These are phyloP conservation scores for Phylloscopus trochilus DNA, from an alignment of 2,113 vertebrate genomes.

Conservation along the genomic window DNA sequence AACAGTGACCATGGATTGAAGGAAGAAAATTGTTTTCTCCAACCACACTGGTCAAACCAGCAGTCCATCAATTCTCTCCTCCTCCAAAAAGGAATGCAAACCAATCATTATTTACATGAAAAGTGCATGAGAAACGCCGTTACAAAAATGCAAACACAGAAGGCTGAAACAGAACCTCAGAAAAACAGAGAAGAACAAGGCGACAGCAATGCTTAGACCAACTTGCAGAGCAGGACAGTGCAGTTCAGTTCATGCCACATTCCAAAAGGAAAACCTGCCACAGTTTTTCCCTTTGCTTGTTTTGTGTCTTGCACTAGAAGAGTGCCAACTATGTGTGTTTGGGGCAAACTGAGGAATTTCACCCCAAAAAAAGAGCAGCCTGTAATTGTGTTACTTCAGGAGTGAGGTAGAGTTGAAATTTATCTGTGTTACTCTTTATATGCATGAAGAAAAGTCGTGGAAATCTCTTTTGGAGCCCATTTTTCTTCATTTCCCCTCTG, in stretches of 20 bases:
- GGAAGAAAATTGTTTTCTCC: no score
- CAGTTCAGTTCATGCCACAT: background rate
- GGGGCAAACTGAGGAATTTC: background rate
- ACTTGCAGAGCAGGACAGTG: background rate
- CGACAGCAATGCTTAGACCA: background rate
- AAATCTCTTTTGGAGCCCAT: background rate
- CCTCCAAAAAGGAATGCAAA: no score
- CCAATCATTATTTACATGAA: no score
- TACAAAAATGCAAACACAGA: no score
- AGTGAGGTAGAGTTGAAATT: rapidly evolving
- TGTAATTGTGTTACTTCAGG: background rate
- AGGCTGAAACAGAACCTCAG: no score
- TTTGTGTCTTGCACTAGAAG: background rate
- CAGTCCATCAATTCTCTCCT: no score
- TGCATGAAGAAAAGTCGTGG: background rate
- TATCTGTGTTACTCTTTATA: background rate
- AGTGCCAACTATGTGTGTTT: background rate
- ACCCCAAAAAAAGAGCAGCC: background rate
- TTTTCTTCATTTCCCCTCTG: background rate
- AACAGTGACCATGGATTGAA: no score
- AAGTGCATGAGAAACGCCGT: no score
- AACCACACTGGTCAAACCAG: no score
- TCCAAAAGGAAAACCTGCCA: background rate
- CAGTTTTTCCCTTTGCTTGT: background rate
- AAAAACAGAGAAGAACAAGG: no score